These are phyloP conservation scores for Heliopora coerulea DNA, from an alignment of 92 coral and sea anemone genomes.

Conservation along the genomic window DNA sequence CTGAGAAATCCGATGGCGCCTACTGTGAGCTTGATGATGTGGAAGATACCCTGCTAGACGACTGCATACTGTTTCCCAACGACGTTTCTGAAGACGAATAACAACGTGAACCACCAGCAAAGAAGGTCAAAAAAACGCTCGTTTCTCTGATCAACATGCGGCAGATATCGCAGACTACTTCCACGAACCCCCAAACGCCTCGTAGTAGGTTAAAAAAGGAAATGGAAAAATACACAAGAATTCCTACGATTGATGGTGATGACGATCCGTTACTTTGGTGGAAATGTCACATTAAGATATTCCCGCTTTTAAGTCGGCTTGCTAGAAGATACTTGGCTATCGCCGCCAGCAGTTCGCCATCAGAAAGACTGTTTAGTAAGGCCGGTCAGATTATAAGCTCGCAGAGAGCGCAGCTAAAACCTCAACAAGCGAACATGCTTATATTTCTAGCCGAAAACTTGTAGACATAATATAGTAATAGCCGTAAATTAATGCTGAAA, in stretches of 20 bases:
- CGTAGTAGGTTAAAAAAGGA: conserved; percentile 5
- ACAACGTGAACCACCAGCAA: neutral
- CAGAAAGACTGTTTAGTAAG: neutral
- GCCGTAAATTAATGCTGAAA: too few relatives aligned
- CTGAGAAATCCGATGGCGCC: neutral
- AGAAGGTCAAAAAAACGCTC: too few relatives aligned
- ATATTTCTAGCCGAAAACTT: too few relatives aligned
- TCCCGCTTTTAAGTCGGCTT: too few relatives aligned
- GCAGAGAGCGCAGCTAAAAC: conserved; percentile 11
- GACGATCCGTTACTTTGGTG: conserved; percentile 21
- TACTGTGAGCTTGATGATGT: too few relatives aligned
- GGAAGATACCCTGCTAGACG: neutral
- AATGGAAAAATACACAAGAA: conserved; percentile 1
- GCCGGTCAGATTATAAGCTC: conserved; percentile 26
- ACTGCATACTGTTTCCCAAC: neutral
- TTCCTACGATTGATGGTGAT: conserved; percentile 16
- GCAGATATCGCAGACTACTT: neutral
- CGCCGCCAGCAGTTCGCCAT: conserved; percentile 27
- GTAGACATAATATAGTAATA: too few relatives aligned
- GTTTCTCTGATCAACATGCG: conserved; percentile 2
- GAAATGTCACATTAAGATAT: too few relatives aligned
- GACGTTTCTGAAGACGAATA: conserved; percentile 6
- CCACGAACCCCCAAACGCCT: neutral
- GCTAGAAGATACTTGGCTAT: conserved; percentile 12
- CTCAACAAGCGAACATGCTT: too few relatives aligned